A percentile compares a stretch with the other conserved stretches of the same genome.
Conservation (phyloP, 2,888 invertebrate genomes). For the Rhagonycha fulva region DNA sequence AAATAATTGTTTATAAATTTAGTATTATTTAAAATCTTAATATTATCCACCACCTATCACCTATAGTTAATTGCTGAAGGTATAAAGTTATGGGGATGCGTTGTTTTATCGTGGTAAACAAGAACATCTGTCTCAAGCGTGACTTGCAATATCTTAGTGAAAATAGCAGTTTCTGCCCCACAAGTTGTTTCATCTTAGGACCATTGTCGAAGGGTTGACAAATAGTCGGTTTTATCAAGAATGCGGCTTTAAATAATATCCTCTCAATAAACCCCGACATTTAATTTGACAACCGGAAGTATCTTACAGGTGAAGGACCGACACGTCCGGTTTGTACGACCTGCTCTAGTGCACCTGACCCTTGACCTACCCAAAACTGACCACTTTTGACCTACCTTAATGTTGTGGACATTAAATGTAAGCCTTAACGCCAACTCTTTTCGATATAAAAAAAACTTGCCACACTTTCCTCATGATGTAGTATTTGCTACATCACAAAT, state of each 20-base stretch:
- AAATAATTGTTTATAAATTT: neutral
- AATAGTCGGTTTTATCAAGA: slow-evolving; percentile 15
- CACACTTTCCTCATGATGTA: neutral
- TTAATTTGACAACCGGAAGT: slow-evolving; percentile 28
- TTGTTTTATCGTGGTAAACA: slow-evolving; percentile 46
- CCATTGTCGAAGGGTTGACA: slow-evolving; percentile 26
- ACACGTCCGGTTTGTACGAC: slow-evolving; percentile 31
- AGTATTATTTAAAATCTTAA: neutral
- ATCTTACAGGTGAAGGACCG: slow-evolving; percentile 29
- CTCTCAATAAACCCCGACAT: slow-evolving; percentile 18
- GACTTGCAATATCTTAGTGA: slow-evolving; percentile 46
- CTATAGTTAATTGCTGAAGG: neutral
- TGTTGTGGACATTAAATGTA: slow-evolving; percentile 29
- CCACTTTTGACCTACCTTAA: slow-evolving; percentile 33
- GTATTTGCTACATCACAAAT: neutral
- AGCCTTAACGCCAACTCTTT: slow-evolving; percentile 25
- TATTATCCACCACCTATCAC: neutral
- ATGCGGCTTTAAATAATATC: slow-evolving; percentile 19
- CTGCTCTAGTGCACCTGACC: slow-evolving; percentile 36
- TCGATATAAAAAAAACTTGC: slow-evolving; percentile 11
- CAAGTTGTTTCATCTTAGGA: slow-evolving; percentile 23
- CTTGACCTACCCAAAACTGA: slow-evolving; percentile 39
- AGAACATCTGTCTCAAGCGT: slow-evolving; percentile 51
- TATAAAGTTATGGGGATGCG: slow-evolving; percentile 34
- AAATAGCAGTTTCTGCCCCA: slow-evolving; percentile 14